These are phyloP conservation scores for Lophochroa leadbeateri DNA, from an alignment of 2,113 vertebrate species.

Conservation along the genomic window DNA sequence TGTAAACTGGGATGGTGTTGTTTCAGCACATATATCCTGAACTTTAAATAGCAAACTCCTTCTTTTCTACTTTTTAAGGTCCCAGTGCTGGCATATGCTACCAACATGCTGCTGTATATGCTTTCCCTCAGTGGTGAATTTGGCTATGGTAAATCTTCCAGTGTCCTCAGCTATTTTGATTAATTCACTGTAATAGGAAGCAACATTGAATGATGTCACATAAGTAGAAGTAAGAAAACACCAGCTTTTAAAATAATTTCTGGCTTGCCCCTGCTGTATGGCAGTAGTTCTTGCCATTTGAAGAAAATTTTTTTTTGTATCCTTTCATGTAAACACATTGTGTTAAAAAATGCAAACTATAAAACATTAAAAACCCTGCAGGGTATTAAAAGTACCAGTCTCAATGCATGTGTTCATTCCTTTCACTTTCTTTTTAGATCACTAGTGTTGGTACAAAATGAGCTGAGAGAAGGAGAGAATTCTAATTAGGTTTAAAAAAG, in stretches of 20 bases:
- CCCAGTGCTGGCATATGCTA: background rate
- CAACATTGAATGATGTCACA: background rate
- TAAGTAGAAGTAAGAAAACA: background rate
- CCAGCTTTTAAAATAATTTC: slow-evolving; percentile 12
- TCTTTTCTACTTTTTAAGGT: background rate
- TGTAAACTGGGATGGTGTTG: background rate
- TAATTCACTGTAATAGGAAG: background rate
- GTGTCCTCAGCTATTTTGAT: background rate
- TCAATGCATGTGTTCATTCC: slow-evolving; percentile 6
- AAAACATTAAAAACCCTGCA: slow-evolving; percentile 21
- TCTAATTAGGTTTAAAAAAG: slow-evolving; percentile 67
- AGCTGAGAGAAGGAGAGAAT: slow-evolving; percentile 61
- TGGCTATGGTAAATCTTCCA: background rate
- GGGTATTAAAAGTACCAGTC: slow-evolving; percentile 32
- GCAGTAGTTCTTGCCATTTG: background rate
- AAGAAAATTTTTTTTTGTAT: background rate
- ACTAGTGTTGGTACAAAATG: slow-evolving; percentile 52
- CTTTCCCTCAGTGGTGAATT: background rate
- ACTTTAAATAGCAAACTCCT: background rate
- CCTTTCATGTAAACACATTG: slow-evolving; percentile 39
- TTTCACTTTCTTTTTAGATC: slow-evolving; percentile 61
- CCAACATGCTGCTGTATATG: background rate
- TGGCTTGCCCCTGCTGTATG: background rate
- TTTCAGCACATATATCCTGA: background rate
- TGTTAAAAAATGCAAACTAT: slow-evolving; percentile 45